Percentiles rank a stretch among this genome's conserved stretches.
Conservation (phyloP, 2,888 invertebrate species). For the Microctonus hyperodae region DNA sequence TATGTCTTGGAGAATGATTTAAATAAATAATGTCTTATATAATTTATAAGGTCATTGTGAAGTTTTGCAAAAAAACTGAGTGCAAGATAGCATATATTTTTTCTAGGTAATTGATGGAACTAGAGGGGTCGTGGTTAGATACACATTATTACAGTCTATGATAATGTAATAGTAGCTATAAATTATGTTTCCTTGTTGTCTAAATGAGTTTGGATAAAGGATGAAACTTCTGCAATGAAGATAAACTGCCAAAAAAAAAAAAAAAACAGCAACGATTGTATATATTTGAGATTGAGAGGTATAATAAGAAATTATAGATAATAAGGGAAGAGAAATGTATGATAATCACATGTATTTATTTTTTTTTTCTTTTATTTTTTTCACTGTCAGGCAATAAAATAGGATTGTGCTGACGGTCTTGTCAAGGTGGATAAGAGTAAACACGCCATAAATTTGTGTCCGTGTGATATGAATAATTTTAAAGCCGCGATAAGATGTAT, state of each 20-base stretch:
- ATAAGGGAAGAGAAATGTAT: background rate
- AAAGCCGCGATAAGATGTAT: constrained; percentile 18
- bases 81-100: too few species aligned
- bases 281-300: background rate
- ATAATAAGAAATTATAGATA: background rate
- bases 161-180: background rate
- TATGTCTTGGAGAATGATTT: too few species aligned
- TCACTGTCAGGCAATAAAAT: background rate
- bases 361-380: background rate
- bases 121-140: background rate
- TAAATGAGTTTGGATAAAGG: background rate
- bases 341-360: background rate
- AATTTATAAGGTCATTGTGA: too few species aligned
- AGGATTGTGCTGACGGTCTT: background rate
- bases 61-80: background rate
- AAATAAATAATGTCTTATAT: too few species aligned
- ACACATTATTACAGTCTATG: background rate
- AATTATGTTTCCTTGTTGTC: background rate
- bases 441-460: constrained; percentile 23
- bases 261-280: background rate
- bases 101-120: background rate
- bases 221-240: background rate
- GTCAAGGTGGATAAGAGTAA: constrained; percentile 22
- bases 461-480: constrained; percentile 28
- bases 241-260: background rate